Evolutionary conservation across 1,140 invertebrate species (phyloP), one percentile per base, ranked within the genome.

Genomic region (Laupala kohalensis): DNA sequence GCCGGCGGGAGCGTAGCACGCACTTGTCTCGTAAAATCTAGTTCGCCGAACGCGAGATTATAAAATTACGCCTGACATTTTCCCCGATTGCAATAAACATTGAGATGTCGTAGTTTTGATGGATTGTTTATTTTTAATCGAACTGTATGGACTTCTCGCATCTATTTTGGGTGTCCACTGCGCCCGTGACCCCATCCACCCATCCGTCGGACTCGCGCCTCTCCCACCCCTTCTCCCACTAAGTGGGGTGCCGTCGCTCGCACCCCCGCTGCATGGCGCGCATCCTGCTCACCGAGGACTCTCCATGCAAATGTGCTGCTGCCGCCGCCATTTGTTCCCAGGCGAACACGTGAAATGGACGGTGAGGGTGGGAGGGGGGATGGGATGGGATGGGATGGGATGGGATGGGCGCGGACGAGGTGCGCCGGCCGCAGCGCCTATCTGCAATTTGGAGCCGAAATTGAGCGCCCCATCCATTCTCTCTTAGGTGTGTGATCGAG

Each of bases 121-220:
- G 37, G 69, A 70, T 70, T 64, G 69, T 70, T 70, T 68, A 70
- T 68, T 70, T 70, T 70, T 70, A 62, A 70, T 70, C 69, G 69
- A 19, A 53, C 37, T 53, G 37, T 53, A 53, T 53, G 37, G 37
- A 53, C 37, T 53, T 53, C 37, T 53, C 37, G 37, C 37, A 53
- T 53, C 37, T 53, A 53, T 53, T 53, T 53, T 19, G 37, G 37
- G 37, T 53, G 19, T 53, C 9, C 37, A 53, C 9, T 53, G 9
- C 37, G 37, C 37, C 37, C 37, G 19, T 53, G 37, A 53, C 37
- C 37, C 37, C 37, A 19, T 19, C 19, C 37, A 19, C 37, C 37
- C 37, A 4, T 53, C 37, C 37, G 37, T 53, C 19, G 37, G 37
- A 19, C 37, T 53, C 9, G 9, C 19, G 9, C 37, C 9, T 19